Percentiles rank a stretch among this genome's conserved stretches.
Evolutionary conservation across 1,140 invertebrate species (phyloP).

Genomic region (Caenorhabditis brenneri): DNA sequence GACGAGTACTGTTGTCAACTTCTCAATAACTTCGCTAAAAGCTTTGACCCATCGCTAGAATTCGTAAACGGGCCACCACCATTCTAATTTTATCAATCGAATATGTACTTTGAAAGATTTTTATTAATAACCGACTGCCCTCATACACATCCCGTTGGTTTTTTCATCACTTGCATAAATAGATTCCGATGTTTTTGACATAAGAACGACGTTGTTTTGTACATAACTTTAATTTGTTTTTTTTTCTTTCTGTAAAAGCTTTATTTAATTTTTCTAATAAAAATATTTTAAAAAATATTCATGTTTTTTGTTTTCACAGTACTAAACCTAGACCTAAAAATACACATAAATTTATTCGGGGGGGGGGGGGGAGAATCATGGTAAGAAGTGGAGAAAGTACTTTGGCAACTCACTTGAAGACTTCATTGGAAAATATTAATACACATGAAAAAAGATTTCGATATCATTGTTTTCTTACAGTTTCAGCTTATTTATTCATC

Average conservation of each 20-base stretch:
- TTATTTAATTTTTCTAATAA: neutral
- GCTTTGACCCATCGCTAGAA: conserved; percentile 63
- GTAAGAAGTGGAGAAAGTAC: too few species aligned
- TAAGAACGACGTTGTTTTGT: conserved; percentile 10
- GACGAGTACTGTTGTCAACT: conserved; percentile 69
- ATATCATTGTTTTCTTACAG: too few species aligned
- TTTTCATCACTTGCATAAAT: conserved; percentile 40
- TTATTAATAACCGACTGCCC: neutral
- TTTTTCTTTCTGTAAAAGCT: neutral
- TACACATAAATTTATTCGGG: too few species aligned
- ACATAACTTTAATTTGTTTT: neutral
- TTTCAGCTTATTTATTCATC: too few species aligned
- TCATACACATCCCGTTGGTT: conserved; percentile 12
- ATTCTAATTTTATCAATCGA: conserved; percentile 52
- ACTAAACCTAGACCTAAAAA: too few species aligned
- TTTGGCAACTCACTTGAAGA: too few species aligned
- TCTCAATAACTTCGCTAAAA: conserved; percentile 67
- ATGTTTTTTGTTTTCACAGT: too few species aligned
- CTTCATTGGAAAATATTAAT: too few species aligned
- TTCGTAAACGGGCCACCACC: conserved; percentile 67
- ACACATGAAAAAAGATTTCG: too few species aligned
- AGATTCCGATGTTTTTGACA: conserved; percentile 26
- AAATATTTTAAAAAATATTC: conserved; percentile 16
- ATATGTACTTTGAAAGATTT: neutral
- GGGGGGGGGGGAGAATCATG: too few species aligned